Percentiles rank a stretch among this genome's conserved stretches.
phyloP scores from a whole-genome alignment of 2,888 invertebrate species.

The Eristalinus aeneus region DNA sequence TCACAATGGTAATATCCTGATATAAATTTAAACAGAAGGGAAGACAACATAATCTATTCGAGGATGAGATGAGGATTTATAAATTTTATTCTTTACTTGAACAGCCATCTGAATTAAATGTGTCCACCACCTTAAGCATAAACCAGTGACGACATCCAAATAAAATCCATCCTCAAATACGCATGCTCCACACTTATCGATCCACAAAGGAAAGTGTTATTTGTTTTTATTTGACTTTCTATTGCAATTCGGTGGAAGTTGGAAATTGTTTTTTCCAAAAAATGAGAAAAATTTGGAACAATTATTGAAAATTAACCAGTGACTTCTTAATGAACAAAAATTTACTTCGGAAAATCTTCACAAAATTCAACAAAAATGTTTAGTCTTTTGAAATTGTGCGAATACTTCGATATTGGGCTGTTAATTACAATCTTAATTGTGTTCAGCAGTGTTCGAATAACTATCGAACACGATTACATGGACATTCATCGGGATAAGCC shows the following conservation, averaged over 20 bases:
- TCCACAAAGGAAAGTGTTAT: neutral
- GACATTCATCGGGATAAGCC: conserved; percentile 78
- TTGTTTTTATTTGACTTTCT: neutral
- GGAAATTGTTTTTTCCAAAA: neutral
- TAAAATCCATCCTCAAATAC: neutral
- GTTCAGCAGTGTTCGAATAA: conserved; percentile 29
- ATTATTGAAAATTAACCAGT: neutral
- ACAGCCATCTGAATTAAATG: too few relatives aligned
- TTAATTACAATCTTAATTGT: conserved; percentile 34
- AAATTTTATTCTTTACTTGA: too few relatives aligned
- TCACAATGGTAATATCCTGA: too few relatives aligned
- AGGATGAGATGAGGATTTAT: too few relatives aligned
- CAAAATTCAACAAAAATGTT: neutral
- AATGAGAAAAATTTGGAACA: neutral
- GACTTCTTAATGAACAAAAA: neutral
- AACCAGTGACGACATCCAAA: neutral
- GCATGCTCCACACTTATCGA: neutral
- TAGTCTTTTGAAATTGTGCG: neutral
- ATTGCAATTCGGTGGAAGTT: neutral
- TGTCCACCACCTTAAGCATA: neutral
- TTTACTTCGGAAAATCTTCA: neutral
- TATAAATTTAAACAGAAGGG: too few relatives aligned
- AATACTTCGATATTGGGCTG: conserved; percentile 9
- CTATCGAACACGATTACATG: conserved; percentile 51
- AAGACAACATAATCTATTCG: too few relatives aligned